These are phyloP conservation scores for Crossaster papposus DNA, from an alignment of 53 echinoderm and acorn worm genomes.

Conservation along the genomic window DNA sequence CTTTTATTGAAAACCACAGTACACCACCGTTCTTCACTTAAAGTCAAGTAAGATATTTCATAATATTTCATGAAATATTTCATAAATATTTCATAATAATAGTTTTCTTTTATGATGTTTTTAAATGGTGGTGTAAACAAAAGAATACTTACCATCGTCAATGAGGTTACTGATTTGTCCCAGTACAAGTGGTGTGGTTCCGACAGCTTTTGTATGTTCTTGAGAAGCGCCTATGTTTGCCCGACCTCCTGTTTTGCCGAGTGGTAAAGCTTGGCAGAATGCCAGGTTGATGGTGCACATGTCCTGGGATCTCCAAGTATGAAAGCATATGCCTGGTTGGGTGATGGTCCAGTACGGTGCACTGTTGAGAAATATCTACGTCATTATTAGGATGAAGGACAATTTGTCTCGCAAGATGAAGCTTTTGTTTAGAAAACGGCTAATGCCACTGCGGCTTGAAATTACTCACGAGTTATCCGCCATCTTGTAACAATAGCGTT, in stretches of 20 bases:
- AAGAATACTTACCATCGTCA: slow-evolving; percentile 23
- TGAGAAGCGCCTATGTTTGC: background rate
- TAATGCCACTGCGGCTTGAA: no score
- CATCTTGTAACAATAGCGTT: no score
- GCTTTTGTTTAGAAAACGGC: no score
- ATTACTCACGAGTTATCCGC: no score
- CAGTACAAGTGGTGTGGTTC: background rate
- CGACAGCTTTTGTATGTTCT: background rate
- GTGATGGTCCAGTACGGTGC: slow-evolving; percentile 29
- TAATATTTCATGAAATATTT: no score
- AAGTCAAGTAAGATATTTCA: no score
- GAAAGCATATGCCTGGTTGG: slow-evolving; percentile 16
- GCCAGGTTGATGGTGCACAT: slow-evolving; percentile 6
- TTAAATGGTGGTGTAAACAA: no score
- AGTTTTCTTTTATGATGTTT: no score
- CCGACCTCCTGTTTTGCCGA: background rate
- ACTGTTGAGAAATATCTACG: background rate
- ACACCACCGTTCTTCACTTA: no score
- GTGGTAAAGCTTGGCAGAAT: slow-evolving; percentile 11
- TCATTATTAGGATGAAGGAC: background rate
- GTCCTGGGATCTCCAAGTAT: background rate
- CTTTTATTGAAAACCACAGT: no score
- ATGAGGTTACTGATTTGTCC: background rate
- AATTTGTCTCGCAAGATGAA: no score
- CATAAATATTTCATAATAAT: no score